Conservation (phyloP, 2,113 vertebrate genomes). For the Anseranas semipalmata region DNA sequence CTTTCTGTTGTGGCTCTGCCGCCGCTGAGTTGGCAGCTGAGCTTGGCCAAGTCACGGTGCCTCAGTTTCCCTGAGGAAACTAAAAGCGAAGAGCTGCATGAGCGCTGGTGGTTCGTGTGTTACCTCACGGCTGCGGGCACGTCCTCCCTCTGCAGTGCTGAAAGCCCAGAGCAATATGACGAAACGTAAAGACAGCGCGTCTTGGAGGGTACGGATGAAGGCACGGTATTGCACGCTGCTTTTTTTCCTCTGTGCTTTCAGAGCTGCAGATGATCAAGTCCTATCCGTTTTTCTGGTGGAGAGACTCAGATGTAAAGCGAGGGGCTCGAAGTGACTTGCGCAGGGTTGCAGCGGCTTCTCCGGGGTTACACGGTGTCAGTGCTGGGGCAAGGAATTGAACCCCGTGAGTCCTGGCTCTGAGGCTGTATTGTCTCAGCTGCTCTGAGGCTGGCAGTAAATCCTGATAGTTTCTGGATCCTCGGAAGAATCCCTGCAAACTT, state of each 20-base stretch:
- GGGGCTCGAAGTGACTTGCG: not conserved
- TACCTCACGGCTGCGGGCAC: not conserved
- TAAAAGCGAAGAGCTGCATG: fast-evolving
- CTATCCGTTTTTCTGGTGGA: not conserved
- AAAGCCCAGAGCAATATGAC: not conserved
- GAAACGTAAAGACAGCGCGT: fast-evolving
- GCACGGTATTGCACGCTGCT: not conserved
- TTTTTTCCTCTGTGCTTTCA: not conserved
- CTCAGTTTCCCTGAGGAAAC: not conserved
- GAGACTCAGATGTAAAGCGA: not conserved
- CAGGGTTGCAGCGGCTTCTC: not conserved
- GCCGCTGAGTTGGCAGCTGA: not conserved
- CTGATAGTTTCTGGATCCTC: not conserved
- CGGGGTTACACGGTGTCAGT: fast-evolving
- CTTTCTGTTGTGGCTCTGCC: not conserved
- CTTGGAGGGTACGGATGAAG: not conserved
- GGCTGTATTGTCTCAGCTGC: not conserved
- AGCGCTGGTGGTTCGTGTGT: not conserved
- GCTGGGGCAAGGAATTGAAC: not conserved
- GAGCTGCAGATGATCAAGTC: not conserved
- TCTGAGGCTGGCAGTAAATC: not conserved
- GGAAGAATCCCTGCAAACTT: not conserved
- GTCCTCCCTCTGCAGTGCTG: not conserved
- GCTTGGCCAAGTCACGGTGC: not conserved
- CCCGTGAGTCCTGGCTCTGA: not conserved